Conservation (phyloP, 2,113 vertebrate species). For the Trogon melanurus region DNA sequence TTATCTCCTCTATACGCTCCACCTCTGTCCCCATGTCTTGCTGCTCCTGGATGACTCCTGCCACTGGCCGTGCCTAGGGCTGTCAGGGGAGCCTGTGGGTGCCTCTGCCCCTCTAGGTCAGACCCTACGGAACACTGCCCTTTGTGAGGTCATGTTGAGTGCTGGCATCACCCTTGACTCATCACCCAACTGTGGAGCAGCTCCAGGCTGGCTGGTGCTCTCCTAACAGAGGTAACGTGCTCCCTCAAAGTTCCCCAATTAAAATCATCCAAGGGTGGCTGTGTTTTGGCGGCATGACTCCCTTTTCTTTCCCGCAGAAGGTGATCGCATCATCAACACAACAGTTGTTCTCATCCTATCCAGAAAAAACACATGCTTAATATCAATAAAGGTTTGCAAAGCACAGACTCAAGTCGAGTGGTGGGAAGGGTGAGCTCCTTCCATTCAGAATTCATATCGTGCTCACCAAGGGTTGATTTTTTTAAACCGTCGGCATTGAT, state of each 20-base stretch:
- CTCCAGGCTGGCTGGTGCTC: not conserved
- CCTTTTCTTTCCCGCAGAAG: not conserved
- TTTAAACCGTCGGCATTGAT: not conserved
- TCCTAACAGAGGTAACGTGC: not conserved
- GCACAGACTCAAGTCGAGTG: fast-evolving
- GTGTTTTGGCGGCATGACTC: not conserved
- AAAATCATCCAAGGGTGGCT: not conserved
- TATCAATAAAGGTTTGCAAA: not conserved
- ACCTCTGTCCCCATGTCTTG: not conserved
- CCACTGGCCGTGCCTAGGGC: not conserved
- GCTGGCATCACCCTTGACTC: not conserved
- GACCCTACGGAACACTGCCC: not conserved
- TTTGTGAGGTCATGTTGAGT: fast-evolving
- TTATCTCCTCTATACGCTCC: not conserved
- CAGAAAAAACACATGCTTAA: fast-evolving
- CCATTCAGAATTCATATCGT: not conserved
- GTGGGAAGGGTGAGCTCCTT: not conserved
- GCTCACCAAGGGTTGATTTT: not conserved
- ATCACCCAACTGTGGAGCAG: not conserved
- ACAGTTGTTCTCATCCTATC: fast-evolving
- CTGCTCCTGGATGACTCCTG: not conserved
- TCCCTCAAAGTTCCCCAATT: not conserved
- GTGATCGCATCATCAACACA: not conserved
- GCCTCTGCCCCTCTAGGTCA: not conserved
- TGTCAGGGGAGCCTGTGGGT: not conserved